Evolutionary conservation across 2,797 vertebrate species (phyloP).

Genomic region (Cottoperca gobio): DNA sequence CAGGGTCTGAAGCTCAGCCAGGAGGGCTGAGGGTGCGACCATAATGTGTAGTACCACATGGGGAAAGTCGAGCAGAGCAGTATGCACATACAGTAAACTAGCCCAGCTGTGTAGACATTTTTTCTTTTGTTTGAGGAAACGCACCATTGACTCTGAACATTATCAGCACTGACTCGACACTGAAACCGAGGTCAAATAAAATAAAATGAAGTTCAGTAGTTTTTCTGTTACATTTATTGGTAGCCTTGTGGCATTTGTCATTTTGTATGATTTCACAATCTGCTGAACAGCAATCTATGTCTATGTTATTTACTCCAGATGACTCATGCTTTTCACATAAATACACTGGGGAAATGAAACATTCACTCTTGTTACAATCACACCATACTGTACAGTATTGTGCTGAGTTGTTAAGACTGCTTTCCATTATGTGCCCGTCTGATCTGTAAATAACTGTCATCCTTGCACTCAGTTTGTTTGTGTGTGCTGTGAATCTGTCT

Average conservation of each 20-base stretch:
- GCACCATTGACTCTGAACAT: neutral
- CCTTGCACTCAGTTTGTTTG: neutral
- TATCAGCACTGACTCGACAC: neutral
- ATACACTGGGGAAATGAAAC: neutral
- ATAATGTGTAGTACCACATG: neutral
- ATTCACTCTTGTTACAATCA: neutral
- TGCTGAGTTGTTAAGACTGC: no score
- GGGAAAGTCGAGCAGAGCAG: neutral
- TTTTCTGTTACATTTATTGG: neutral
- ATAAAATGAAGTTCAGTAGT: neutral
- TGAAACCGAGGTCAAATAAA: conserved; percentile 1
- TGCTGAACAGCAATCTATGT: neutral
- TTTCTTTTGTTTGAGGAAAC: neutral
- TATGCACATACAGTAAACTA: neutral
- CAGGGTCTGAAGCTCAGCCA: conserved; percentile 6
- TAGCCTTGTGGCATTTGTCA: neutral
- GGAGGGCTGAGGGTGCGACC: neutral
- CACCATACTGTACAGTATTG: neutral
- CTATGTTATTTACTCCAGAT: neutral
- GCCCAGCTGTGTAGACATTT: neutral
- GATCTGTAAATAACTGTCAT: conserved; percentile 4
- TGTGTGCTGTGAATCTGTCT: neutral
- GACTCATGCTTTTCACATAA: neutral
- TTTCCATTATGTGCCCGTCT: neutral
- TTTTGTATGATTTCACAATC: neutral